Evolutionary conservation across 2,113 vertebrate genomes (phyloP).

Genomic region (Rana temporaria): DNA sequence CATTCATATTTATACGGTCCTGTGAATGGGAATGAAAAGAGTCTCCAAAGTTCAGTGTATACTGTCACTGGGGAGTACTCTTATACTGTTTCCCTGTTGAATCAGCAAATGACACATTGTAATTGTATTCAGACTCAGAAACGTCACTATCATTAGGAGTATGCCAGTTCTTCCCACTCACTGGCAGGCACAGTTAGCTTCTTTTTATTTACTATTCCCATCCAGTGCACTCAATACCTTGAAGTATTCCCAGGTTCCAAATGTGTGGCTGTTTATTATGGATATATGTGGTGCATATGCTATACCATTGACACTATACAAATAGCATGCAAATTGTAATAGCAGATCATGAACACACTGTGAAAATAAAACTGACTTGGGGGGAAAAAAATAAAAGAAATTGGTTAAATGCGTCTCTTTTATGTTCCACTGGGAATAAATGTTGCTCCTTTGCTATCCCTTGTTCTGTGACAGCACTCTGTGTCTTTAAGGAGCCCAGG

Average conservation of each 20-base stretch:
- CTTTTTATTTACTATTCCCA: slow-evolving; percentile 13
- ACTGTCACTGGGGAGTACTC: background rate
- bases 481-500: slow-evolving; percentile 9
- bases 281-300: background rate
- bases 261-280: slow-evolving; percentile 39
- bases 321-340: slow-evolving; percentile 19
- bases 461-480: background rate
- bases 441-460: background rate
- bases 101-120: background rate
- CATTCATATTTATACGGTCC: too few relatives aligned
- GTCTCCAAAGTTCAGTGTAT: background rate
- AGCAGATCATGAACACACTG: background rate
- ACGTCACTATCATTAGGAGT: background rate
- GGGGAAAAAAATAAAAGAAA: slow-evolving; percentile 4
- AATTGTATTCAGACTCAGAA: background rate
- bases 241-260: slow-evolving; percentile 1
- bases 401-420: slow-evolving; percentile 16
- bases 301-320: background rate
- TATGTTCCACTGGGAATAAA: background rate
- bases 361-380: background rate
- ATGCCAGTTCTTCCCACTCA: background rate
- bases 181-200: background rate
- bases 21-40: too few relatives aligned
- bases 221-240: slow-evolving; percentile 2
- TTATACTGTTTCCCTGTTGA: slow-evolving; percentile 6